Evolutionary conservation across 2,888 invertebrate species (phyloP), one percentile per base, ranked within the genome.

Genomic region (Perizoma flavofasciatum): DNA sequence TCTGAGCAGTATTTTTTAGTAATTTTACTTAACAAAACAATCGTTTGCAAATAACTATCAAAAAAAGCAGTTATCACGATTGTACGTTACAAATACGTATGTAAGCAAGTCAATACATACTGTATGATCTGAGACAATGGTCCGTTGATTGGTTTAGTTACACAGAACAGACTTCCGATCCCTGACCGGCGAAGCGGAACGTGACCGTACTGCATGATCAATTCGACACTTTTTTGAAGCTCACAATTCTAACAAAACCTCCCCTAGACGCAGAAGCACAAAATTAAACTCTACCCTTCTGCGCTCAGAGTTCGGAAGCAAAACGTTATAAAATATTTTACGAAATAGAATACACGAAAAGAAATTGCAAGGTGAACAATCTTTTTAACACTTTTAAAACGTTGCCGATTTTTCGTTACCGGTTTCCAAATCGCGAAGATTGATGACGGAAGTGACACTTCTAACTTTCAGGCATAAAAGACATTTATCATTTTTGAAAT

Each of bases 101-200:
- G 68, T 71, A 68, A 67, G 71, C 63, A 71, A 75, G 67, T 67
- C 72, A 72, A 81, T 78, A 82, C 76, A 78, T 72, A 69, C 41
- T 54, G 71, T 73, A 79, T 80, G 81, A 81, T 77, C 76, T 76
- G 79, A 87, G 83, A 89, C 89, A 89, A 89, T 89, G 78, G 76
- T 65, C 68, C 67, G 68, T 79, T 90, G 89, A 89, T 89, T 89
- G 87, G 87, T 86, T 89, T 88, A 86, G 88, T 88, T 88, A 87
- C 77, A 85, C 78, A 74, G 78, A 85, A 82, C 79, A 75, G 81
- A 83, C 83, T 81, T 79, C 83, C 83, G 81, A 84, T 79, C 81
- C 78, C 77, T 63, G 74, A 69, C 72, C 74, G 73, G 72, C 72
- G 62, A 66, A 70, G 62, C 68, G 67, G 75, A 75, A 88, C 87